A percentile compares a stretch with the other conserved stretches of the same genome.
Conservation (phyloP, 37 sponge, comb jelly and placozoan species). For the Ianthella basta region DNA sequence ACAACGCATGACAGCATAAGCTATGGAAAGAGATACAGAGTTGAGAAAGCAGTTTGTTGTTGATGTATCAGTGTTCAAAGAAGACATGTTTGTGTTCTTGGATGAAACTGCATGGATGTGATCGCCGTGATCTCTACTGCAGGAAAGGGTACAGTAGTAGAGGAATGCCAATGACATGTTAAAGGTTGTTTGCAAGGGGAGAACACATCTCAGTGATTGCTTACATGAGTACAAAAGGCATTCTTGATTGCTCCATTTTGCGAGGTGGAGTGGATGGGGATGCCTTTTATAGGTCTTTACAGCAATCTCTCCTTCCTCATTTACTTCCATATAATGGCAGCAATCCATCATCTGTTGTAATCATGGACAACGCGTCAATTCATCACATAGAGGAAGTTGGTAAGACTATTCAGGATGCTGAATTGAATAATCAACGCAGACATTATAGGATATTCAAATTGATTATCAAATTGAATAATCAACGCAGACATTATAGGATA, state of each 20-base stretch:
- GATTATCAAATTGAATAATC: background rate
- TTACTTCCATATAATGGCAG: constrained; percentile 42
- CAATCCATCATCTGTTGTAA: constrained; percentile 32
- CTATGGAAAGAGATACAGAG: constrained; percentile 29
- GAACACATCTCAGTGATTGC: constrained; percentile 49
- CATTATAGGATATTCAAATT: background rate
- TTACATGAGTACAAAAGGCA: constrained; percentile 34
- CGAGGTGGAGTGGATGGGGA: constrained; percentile 37
- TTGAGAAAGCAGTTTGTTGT: constrained; percentile 24
- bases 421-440: too few relatives aligned
- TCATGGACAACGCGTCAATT: constrained; percentile 54
- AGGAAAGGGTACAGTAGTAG: constrained; percentile 50
- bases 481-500: too few relatives aligned
- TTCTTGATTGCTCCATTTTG: constrained; percentile 35
- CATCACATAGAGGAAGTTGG: constrained; percentile 36
- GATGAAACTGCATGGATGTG: constrained; percentile 41
- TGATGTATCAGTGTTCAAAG: constrained; percentile 31
- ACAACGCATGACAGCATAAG: constrained; percentile 14
- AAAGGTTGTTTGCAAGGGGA: constrained; percentile 35
- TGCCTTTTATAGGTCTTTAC: constrained; percentile 33
- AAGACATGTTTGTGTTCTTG: constrained; percentile 56
- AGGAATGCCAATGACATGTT: constrained; percentile 8
- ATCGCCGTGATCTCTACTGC: background rate
- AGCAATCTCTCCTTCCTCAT: constrained; percentile 27
- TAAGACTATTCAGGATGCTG: constrained; percentile 10